Percentiles rank a stretch among this genome's conserved stretches.
phyloP scores from a whole-genome alignment of 1,140 invertebrate genomes.

The Tetragnatha versicolor region DNA sequence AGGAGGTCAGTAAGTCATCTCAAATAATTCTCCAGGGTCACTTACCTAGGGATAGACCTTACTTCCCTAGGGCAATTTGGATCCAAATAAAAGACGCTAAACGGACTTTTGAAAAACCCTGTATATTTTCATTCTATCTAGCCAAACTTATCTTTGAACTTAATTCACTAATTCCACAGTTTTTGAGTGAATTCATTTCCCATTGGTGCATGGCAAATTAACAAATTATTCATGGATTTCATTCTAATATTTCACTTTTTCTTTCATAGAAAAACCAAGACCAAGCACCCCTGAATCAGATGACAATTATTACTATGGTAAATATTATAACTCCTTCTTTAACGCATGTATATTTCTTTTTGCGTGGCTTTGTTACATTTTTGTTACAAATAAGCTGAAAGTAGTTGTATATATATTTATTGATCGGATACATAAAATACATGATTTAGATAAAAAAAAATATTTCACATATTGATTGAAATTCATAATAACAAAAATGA shows the following conservation, averaged over 20 bases:
- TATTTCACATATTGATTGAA: too few relatives aligned
- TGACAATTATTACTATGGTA: slow-evolving; percentile 16
- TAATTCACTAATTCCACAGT: not conserved
- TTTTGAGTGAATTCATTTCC: not conserved
- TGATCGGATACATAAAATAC: too few relatives aligned
- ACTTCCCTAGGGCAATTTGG: too few relatives aligned
- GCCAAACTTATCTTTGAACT: not conserved
- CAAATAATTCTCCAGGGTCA: too few relatives aligned
- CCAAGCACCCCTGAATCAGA: not conserved
- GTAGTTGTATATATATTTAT: too few relatives aligned
- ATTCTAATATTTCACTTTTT: not conserved
- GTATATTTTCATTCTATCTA: not conserved
- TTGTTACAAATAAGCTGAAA: not conserved
- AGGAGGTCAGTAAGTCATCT: not conserved
- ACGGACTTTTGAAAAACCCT: too few relatives aligned
- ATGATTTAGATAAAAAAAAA: too few relatives aligned
- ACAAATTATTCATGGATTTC: not conserved
- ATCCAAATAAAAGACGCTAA: too few relatives aligned
- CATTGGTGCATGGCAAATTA: not conserved
- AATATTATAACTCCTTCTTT: not conserved
- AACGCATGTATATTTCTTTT: not conserved
- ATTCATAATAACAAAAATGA: too few relatives aligned
- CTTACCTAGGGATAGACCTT: too few relatives aligned
- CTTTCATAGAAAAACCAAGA: slow-evolving; percentile 22
- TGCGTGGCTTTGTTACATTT: not conserved